Percentiles rank a stretch among this genome's conserved stretches.
phyloP scores from a whole-genome alignment of 23 tunicate genomes.

The Botrylloides violaceus region DNA sequence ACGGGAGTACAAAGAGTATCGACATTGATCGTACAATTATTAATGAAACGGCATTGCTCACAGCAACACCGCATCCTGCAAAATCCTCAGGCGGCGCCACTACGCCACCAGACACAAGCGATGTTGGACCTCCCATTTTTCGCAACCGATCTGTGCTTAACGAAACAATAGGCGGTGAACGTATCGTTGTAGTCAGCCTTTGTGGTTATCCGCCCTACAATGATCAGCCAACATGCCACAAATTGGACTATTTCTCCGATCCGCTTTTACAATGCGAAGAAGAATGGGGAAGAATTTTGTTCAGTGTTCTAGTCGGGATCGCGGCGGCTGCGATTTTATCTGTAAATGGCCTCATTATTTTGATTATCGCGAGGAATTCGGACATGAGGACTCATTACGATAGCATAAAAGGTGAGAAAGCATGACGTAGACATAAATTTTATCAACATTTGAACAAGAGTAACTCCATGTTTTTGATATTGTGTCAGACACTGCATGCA shows the following conservation, averaged over 20 bases:
- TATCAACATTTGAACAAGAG: too few relatives aligned
- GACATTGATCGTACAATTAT: too few relatives aligned
- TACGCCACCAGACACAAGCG: too few relatives aligned
- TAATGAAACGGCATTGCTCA: too few relatives aligned
- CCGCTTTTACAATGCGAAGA: neutral
- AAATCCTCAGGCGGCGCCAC: too few relatives aligned
- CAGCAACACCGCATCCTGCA: too few relatives aligned
- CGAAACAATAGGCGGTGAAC: neutral
- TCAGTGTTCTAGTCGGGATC: neutral
- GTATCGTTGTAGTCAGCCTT: neutral
- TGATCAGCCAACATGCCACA: neutral
- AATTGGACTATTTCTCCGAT: neutral
- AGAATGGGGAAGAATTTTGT: neutral
- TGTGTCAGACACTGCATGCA: too few relatives aligned
- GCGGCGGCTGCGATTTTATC: neutral
- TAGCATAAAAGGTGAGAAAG: constrained; percentile 8
- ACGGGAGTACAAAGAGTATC: too few relatives aligned
- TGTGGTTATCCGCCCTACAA: constrained; percentile 1
- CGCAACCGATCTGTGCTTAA: neutral
- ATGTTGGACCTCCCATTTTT: too few relatives aligned
- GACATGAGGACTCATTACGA: constrained; percentile 11
- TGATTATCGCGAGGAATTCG: neutral
- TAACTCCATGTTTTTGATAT: too few relatives aligned
- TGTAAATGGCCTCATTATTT: neutral
- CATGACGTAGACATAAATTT: too few relatives aligned